Base-by-base conservation (phyloP, 2,113 vertebrate species). In the Pseudopipra pipra region DNA sequence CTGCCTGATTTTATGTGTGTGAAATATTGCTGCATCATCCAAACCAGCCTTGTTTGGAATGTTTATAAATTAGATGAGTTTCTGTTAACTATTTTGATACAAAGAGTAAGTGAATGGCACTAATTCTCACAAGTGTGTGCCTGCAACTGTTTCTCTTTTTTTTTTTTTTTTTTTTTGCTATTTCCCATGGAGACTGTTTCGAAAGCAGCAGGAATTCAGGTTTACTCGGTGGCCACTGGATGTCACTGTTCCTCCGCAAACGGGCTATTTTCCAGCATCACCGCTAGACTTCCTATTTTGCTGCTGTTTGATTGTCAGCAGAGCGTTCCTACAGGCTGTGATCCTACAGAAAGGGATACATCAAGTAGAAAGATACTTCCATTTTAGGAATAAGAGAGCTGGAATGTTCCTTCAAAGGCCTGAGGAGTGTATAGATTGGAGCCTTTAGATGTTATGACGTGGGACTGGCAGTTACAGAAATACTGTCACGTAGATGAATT, bases 261-360 rank as follows among this genome's bases (percentile, higher is more conserved):
- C 23, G 2, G 2, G 0, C 2, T 5, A 0, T 8, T 77, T 20
- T 21, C 15, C 3, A 0, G 1, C 17, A 0, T 12, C 6, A 6
- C 44, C 1, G 5, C 19, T 25, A 33, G 4, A 1, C 41, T 82
- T 85, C 8, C 1, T 30, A 0, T 27, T 17, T n/a, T 22, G 59
- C 61, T n/a, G 44, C 37, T 31, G 0, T 74, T 63, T 78, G 84
- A 56, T 66, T 72, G 81, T 85, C 86, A 67, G 79, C 12, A 25
- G 47, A 91, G 49, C 41, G 4, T 82, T 92, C 76, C 72, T 91
- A 7, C 59, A 59, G 90, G 33, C 90, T 77, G 52, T 8, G 43
- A 52, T 67, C 82, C 79, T 71, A 31, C 56, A 81, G 90, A 39
- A 90, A 52, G 41, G 78, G 33, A 74, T 70, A 11, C 61, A 41